A percentile compares a stretch with the other conserved stretches of the same genome.
Evolutionary conservation across 2,888 invertebrate genomes (phyloP).

Genomic region (Drosophila engyochracea): DNA sequence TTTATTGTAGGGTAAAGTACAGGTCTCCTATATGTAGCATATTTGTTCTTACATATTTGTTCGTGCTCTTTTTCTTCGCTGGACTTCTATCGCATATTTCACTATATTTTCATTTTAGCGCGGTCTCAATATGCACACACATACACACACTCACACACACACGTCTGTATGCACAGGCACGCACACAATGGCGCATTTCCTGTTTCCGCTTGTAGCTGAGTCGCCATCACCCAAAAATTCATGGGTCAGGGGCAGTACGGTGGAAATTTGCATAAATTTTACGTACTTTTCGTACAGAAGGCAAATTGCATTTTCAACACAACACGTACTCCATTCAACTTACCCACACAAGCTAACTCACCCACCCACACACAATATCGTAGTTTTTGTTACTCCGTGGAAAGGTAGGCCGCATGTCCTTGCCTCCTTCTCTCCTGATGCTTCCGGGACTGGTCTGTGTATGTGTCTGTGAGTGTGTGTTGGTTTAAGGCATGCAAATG

Average conservation of each 20-base stretch:
- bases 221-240: slow-evolving; percentile 42
- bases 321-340: slow-evolving; percentile 80
- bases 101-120: slow-evolving; percentile 76
- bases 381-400: slow-evolving; percentile 60
- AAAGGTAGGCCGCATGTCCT: slow-evolving; percentile 73
- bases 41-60: slow-evolving; percentile 20
- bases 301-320: slow-evolving; percentile 80
- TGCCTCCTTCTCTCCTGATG: slow-evolving; percentile 21
- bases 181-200: slow-evolving; percentile 74
- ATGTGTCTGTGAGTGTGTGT: slow-evolving; percentile 49
- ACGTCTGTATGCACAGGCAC: slow-evolving; percentile 16
- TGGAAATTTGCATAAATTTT: slow-evolving; percentile 78
- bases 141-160: slow-evolving; percentile 24
- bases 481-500: slow-evolving; percentile 80
- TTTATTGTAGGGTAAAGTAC: slow-evolving; percentile 14
- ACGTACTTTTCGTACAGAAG: slow-evolving; percentile 79
- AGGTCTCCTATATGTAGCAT: slow-evolving; percentile 25
- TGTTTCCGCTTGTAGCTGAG: slow-evolving; percentile 73
- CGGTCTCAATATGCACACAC: slow-evolving; percentile 45
- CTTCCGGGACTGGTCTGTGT: slow-evolving; percentile 7
- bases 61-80: slow-evolving; percentile 16
- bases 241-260: slow-evolving; percentile 50
- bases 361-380: slow-evolving; percentile 30
- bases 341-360: slow-evolving; percentile 19
- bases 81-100: slow-evolving; percentile 65